Conservation (phyloP, 2,797 vertebrate species). For the Rhinichthys osculus region DNA sequence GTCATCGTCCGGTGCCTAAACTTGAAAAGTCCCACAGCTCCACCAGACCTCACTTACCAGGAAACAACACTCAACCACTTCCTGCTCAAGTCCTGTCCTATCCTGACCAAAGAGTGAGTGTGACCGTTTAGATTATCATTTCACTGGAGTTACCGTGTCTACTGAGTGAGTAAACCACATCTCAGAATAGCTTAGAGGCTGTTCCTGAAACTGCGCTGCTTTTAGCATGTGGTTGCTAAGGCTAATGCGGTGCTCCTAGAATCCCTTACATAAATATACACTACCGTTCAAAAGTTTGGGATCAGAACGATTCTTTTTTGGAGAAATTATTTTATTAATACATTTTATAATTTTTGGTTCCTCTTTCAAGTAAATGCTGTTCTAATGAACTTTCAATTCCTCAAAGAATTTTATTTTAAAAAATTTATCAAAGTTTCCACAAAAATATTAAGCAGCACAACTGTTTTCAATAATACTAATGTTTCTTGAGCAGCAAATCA, state of each 20-base stretch:
- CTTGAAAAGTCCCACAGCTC: conserved; percentile 88
- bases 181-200: conserved; percentile 13
- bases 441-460: background rate
- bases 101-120: conserved; percentile 98
- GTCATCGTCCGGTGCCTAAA: conserved; percentile 93
- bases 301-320: background rate
- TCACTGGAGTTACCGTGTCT: background rate
- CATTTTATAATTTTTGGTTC: background rate
- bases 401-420: background rate
- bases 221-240: conserved; percentile 12
- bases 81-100: conserved; percentile 91
- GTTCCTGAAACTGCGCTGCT: background rate
- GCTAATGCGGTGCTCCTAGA: background rate
- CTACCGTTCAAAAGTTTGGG: background rate
- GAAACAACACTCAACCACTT: conserved; percentile 87
- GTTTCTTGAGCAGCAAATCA: background rate
- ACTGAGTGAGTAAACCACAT: background rate
- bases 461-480: background rate
- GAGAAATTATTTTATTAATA: background rate
- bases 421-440: background rate
- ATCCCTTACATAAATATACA: background rate
- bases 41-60: conserved; percentile 87
- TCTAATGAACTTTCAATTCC: background rate
- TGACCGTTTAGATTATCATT: conserved; percentile 62
- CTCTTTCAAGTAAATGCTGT: background rate